Evolutionary conservation across 2,888 invertebrate genomes (phyloP), one percentile per base, ranked within the genome.

Genomic region (Nineta flava): DNA sequence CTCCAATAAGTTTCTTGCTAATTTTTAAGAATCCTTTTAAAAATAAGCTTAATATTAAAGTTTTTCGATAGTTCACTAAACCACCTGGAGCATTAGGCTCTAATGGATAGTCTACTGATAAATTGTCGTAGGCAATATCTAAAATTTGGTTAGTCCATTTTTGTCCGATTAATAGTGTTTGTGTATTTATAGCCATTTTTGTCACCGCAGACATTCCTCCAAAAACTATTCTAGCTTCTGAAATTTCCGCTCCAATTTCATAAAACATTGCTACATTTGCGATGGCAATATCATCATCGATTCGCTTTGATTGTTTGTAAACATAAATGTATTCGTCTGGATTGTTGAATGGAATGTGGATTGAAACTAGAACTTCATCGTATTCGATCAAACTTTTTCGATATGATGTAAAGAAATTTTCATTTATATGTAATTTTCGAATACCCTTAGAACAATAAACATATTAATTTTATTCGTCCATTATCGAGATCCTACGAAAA

Each of bases 281-380:
- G 57, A 96, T 93, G 2, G 95, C 90, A 56, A 96, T 95, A 63
- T 96, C 96, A 63, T 96, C 95, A 58, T 96, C 95, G 50, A 87
- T 74, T 53, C 96, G 70, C 59, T 85, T 82, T 0, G 95, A 84
- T 73, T 95, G 95, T 65, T 96, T 96, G 61, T 84, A 92, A 1
- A 86, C 86, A 59, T 81, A 77, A 59, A 90, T 81, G 67, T 78
- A 83, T 69, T 90, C 84, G 58, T 76, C 70, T 60, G 73, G 59
- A 31, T 62, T 62, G 0, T 83, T 79, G 59, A 77, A 87, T 1
- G 92, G 93, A 55, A 96, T 77, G 54, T 76, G 74, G 38, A 95
- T 77, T 1, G 83, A 80, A 12, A 85, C 60, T n/a, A 96, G 70
- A 45, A 95, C 68, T 70, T 96, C 95, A 52, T 87, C 76, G 0